These are phyloP conservation scores for Euura lappo DNA, from an alignment of 1,140 invertebrate genomes.

Conservation along the genomic window DNA sequence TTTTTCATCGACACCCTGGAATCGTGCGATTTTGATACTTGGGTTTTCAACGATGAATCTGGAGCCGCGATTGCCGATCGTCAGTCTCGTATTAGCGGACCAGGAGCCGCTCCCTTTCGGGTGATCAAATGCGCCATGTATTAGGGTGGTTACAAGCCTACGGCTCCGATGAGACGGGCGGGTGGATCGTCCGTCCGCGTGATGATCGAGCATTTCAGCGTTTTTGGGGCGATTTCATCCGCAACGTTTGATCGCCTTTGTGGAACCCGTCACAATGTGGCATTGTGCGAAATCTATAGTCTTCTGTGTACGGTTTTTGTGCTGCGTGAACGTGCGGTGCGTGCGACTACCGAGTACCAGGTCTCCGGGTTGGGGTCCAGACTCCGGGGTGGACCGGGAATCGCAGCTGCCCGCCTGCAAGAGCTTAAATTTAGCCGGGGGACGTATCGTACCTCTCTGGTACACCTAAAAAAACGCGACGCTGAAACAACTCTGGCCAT, in stretches of 20 bases:
- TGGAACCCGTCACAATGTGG: conserved; percentile 46
- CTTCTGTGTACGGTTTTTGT: conserved; percentile 45
- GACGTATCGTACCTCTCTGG: neutral
- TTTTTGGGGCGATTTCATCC: conserved; percentile 22
- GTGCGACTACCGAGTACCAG: conserved; percentile 2
- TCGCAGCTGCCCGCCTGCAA: conserved; percentile 1
- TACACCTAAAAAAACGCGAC: neutral
- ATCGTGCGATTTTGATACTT: too few relatives aligned
- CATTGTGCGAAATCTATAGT: conserved; percentile 47
- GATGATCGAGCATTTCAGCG: conserved; percentile 34
- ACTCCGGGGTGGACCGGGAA: neutral
- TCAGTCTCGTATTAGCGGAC: conserved; percentile 11
- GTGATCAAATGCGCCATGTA: conserved; percentile 11
- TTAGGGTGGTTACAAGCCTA: conserved; percentile 6
- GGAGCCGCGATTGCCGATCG: neutral
- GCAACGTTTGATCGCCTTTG: conserved; percentile 33
- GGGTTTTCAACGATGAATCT: neutral
- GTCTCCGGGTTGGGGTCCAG: neutral
- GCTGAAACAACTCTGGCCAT: neutral
- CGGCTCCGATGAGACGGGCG: neutral
- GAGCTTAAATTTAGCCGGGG: neutral
- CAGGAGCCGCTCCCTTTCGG: conserved; percentile 8
- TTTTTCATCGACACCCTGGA: neutral
- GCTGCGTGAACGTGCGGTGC: conserved; percentile 13
- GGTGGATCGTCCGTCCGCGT: conserved; percentile 22